Evolutionary conservation across 2,888 invertebrate species (phyloP), one percentile per base, ranked within the genome.

Genomic region (Hydroisotoma schaefferi): DNA sequence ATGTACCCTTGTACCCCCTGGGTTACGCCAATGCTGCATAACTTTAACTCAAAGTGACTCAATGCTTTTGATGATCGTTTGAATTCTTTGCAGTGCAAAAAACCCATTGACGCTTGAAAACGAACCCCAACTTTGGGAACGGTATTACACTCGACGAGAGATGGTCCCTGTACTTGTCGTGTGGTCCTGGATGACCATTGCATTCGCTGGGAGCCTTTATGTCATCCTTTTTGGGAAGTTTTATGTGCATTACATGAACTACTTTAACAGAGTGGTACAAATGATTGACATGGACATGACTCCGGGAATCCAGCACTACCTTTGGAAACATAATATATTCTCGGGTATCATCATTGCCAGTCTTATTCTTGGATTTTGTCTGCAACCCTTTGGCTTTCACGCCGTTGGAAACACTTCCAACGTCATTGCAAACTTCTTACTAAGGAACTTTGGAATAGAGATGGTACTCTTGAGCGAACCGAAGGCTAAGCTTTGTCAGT

Each of bases 211-310:
- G 22, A 63, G 63, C 37, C 28, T 59, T 12, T 63, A 67, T 18
- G 57, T 65, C 20, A 49, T 69, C 10, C 27, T 52, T 1, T 58
- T 66, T 26, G 65, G 64, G 5, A 62, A 61, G 15, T 64, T 56
- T 20, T 66, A 63, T 40, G 66, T 66, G 10, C 63, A 67, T n/a
- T 67, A 63, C 51, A 67, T 69, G 59, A 67, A 67, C 49, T 67
- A 67, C 55, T 69, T 67, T 56, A 67, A 67, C 22, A 54, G 61
- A 37, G 61, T 65, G 1, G 69, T 49, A 4, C 49, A 49, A 28
- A 40, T 67, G 5, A 64, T 66, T 56, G 69, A 69, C 40, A 66
- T 69, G 60, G 67, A 69, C 23, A 57, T 67, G 49, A 67, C 67
- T 1, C 44, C 55, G 1, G 66, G 66, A 6, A 63, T 69, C 1